Base-by-base conservation (phyloP, 2,888 invertebrate species). In the Eupithecia subumbrata region DNA sequence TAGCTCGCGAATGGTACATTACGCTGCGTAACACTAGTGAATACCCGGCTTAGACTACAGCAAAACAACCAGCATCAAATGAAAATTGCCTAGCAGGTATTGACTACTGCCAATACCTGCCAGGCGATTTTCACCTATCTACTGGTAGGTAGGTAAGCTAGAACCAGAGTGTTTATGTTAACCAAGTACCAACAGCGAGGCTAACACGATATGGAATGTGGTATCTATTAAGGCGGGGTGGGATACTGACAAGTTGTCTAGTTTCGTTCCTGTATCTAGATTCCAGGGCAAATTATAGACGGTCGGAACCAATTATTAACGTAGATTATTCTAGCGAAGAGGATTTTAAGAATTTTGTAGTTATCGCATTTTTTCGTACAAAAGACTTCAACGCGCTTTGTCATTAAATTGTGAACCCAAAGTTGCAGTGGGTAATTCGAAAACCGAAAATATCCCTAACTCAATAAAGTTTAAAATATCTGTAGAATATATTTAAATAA, bases 381-480 rank as follows among this genome's bases (percentile, higher is more conserved):
- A 64, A 64, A 63, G 71, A 71, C n/a, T 64, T 71, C 45, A 71
- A 71, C 71, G 71, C 71, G 64, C 45, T 67, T 0, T 40, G 34
- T 64, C 64, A 64, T 9, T 25, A 14, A 56, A 25, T 25, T 14
- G 14, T 22, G 5, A 60, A 25, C 60, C 9, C 16, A 18, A 64
- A 34, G 9, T 64, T 18, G 30, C 25, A 45, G 16, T 45, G 16
- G 0, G 60, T 63, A 16, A 30, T 63, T 63, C 16, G 18, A 18
- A 63, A 30, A 14, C 3, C 25, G 5, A 43, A 43, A 11, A 25
- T 52, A 52, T 56, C 4, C 22, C 16, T 34, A 34, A 8, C 7
- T 5, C 34, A 34, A 64, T 30, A 64, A 64, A 64, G 64, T 64
- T 30, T 16, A 60, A 45, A 48, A 18, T 48, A 18, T 45, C 5